Evolutionary conservation across 2,113 vertebrate species (phyloP), one percentile per base, ranked within the genome.

Genomic region (Tringa solitaria): DNA sequence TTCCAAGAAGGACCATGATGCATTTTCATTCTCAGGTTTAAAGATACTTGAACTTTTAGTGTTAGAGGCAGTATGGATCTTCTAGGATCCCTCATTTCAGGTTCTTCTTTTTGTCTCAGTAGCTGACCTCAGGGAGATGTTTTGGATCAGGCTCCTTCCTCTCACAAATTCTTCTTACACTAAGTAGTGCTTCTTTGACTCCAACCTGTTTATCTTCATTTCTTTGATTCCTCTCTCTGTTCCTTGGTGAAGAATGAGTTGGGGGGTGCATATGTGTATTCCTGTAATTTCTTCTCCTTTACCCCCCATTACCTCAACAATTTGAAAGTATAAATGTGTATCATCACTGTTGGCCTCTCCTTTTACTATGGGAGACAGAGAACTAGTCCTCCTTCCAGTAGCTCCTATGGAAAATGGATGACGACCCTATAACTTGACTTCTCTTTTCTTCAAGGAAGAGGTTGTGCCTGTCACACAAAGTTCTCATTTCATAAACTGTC

Each of bases 261-360:
- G 23, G 14, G 20, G 7, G 1, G 15, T 22, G 4, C 3, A 3
- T 5, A 4, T 10, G 22, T 33, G 6, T 37, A 56, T 65, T 84
- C 83, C 59, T 73, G 64, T 60, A 54, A 68, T 86, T 87, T 94
- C 35, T 87, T 80, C 35, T 74, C 43, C 68, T 87, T 82, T 84
- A 61, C 68, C 4, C 22, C 5, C 2, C 20, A 20, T 80, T 50
- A 80, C 35, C 10, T 51, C 13, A 33, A 20, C 46, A 89, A 9
- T 27, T 74, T 70, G 30, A 64, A 32, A 59, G 14, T 37, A 68
- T 10, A 73, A 68, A 73, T 37, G 4, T 56, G 9, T 32, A 23
- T n/a, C 50, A 43, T 46, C 53, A 64, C 26, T 5, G 0, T 20
- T 39, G 22, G 20, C 53, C 8, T 64, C 48, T 82, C n/a, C 37